These are phyloP conservation scores for Epiblema foenella DNA, from an alignment of 2,888 invertebrate species.

Conservation along the genomic window DNA sequence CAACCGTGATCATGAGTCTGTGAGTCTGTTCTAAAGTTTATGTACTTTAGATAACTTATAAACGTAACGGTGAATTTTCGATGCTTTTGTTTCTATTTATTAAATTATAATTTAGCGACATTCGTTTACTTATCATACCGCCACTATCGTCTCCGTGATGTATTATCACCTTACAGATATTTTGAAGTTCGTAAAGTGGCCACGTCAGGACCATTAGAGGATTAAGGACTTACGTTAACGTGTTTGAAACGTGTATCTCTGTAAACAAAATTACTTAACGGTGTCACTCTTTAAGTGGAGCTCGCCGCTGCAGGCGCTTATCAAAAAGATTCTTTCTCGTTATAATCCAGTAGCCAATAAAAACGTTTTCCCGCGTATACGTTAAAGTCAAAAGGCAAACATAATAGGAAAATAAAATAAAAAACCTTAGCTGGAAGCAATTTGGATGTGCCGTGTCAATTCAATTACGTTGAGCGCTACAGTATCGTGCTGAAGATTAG, in stretches of 20 bases:
- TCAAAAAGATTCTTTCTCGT: slow-evolving; percentile 31
- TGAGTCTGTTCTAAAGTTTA: slow-evolving; percentile 32
- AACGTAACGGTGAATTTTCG: not conserved
- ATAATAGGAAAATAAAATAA: slow-evolving; percentile 60
- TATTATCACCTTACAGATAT: slow-evolving; percentile 58
- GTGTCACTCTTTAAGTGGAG: slow-evolving; percentile 47
- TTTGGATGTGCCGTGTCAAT: slow-evolving; percentile 66
- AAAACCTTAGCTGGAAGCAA: slow-evolving; percentile 61
- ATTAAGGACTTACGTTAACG: slow-evolving; percentile 58
- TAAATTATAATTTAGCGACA: not conserved
- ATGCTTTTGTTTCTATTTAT: not conserved
- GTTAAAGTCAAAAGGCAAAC: slow-evolving; percentile 44
- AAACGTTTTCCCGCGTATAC: slow-evolving; percentile 37
- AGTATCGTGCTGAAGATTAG: slow-evolving; percentile 62
- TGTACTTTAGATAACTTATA: not conserved
- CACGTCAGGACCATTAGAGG: slow-evolving; percentile 60
- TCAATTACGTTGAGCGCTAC: slow-evolving; percentile 61
- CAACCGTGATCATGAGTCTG: slow-evolving; percentile 29
- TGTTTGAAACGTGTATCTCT: slow-evolving; percentile 45
- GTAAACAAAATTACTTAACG: slow-evolving; percentile 57
- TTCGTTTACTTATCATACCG: slow-evolving; percentile 12
- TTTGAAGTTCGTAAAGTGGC: slow-evolving; percentile 56
- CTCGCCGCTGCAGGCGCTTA: not conserved
- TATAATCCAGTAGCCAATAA: slow-evolving; percentile 33
- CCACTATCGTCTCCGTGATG: slow-evolving; percentile 11